Base-by-base conservation (phyloP, 1,140 invertebrate species). In the Microplitis demolitor region DNA sequence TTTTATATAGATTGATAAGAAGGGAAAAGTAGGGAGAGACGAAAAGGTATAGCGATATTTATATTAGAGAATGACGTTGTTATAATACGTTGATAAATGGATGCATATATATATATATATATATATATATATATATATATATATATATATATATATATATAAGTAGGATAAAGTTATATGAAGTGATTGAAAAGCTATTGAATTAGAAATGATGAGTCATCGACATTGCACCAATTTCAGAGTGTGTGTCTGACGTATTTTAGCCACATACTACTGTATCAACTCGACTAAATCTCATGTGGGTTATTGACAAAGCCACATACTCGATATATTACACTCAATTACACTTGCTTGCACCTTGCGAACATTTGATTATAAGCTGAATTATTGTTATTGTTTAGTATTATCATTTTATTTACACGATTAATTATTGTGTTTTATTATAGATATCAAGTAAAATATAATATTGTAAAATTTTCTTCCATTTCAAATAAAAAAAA, bases 211-310 rank as follows among this genome's bases (percentile, higher is more conserved):
- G 60, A 35, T 39, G 60, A 62, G 60, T 62, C 35, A 39, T 62
- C 33, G 33, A 62, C 60, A 62, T 16, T 62, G 60, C 60, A 35
- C 60, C 60, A 62, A 62, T 62, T 35, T 13, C 8, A 58, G 56
- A 31, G 56, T 37, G 60, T 37, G 60, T 37, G 60, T 37, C 60
- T 62, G 60, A 62, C 35, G 34, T 31, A 31, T 35, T 35, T 37
- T 5, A 35, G 60, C 13, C 33, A 62, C 35, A 62, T 62, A 62
- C 60, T 37, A 62, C 60, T 62, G 60, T 37, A 16, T 34, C 9
- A 62, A 13, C 8, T 62, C 31, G 3, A 35, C 34, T 62, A 34
- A 35, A 24, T 61, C 33, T 62, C 8, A 31, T 24, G 9, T 58
- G 56, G 14, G 24, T 16, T 58, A 37, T 35, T 62, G 60, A 37